Evolutionary conservation across 1,140 invertebrate genomes (phyloP), one percentile per base, ranked within the genome.

Genomic region (Euwallacea similis): DNA sequence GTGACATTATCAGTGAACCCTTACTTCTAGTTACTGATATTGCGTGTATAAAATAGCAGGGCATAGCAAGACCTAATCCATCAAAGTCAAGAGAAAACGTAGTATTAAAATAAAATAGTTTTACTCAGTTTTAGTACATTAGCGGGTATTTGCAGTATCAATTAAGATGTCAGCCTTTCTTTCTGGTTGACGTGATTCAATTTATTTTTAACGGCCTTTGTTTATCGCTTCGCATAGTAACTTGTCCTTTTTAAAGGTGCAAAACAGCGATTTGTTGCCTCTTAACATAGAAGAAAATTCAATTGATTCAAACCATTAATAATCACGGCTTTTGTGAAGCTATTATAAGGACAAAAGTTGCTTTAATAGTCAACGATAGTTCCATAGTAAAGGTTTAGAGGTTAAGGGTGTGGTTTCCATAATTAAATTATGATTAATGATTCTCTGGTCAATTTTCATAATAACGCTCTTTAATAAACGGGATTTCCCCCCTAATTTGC

Each of bases 101-200:
- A 69, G 72, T 67, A 76, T 76, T 76, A 75, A 77, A 77, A 77
- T 77, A 64, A 75, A 77, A 77, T 73, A 76, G 72, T 77, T 74
- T 73, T 62, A 73, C 69, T 74, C 71, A 74, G 75, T 77, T 73
- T 74, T 58, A 61, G 62, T 74, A 77, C 50, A 66, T 58, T 58
- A 55, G 53, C 46, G 58, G 44, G 44, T 69, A 42, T 63, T 69
- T 69, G 47, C 59, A 69, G 3, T 61, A 47, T 67, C n/a, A 67
- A 67, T 67, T 42, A 65, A 44, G 46, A 44, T 13, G 46, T 11
- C 46, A 50, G 46, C 9, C 9, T 50, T 50, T 50, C 46, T 13
- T 11, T 10, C 2, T 50, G 46, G 13, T 13, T 50, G 46, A 13
- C 46, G 13, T 50, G 13, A 50, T 50, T 50, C 46, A 50, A 50